Evolutionary conservation across 2,113 vertebrate genomes (phyloP).

Genomic region (Coracopsis vasa): DNA sequence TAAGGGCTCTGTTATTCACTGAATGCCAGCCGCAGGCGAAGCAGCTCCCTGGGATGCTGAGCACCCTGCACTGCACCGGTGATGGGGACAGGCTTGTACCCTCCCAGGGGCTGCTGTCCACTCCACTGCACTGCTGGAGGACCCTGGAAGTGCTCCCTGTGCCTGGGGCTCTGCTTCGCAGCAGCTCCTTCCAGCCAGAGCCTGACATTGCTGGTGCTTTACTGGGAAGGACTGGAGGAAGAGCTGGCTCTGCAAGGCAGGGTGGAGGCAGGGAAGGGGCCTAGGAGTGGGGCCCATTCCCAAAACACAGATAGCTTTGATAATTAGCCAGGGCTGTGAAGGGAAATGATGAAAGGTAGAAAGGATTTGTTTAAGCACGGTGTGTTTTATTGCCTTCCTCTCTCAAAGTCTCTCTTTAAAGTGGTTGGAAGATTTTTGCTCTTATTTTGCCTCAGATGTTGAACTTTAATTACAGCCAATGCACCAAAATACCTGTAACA

Average conservation of each 20-base stretch:
- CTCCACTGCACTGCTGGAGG: not conserved
- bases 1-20: not conserved
- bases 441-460: slow-evolving; percentile 60
- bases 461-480: slow-evolving; percentile 54
- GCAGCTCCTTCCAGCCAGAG: not conserved
- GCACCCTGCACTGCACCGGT: not conserved
- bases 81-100: not conserved
- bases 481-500: slow-evolving; percentile 21
- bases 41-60: not conserved
- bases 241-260: not conserved
- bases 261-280: not conserved
- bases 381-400: slow-evolving; percentile 52
- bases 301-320: slow-evolving; percentile 42
- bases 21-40: not conserved
- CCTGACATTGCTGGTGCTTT: not conserved
- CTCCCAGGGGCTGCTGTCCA: not conserved
- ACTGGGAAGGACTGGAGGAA: not conserved
- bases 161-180: not conserved
- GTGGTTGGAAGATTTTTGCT: slow-evolving; percentile 57
- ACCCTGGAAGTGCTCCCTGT: not conserved
- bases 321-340: slow-evolving; percentile 63
- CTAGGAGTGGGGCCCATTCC: not conserved
- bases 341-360: slow-evolving; percentile 64
- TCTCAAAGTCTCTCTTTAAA: slow-evolving; percentile 52
- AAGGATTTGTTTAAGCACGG: slow-evolving; percentile 61